phyloP scores from a whole-genome alignment of 2,797 vertebrate genomes.

The Protosalanx chinensis region DNA sequence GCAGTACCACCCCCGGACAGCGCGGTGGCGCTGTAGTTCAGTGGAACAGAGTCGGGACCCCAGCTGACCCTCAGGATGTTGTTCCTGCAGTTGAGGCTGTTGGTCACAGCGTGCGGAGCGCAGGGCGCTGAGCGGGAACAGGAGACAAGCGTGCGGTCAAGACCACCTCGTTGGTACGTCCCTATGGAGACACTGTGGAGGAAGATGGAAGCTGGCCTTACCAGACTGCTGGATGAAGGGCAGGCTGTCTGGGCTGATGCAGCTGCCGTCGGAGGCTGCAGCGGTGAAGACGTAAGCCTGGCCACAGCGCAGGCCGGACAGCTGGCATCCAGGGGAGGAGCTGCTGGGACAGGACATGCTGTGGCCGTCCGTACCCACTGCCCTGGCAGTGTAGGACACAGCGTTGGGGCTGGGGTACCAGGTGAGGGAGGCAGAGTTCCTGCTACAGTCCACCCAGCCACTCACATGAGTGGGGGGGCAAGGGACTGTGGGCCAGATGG shows the following conservation, averaged over 20 bases:
- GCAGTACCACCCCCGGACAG: constrained; percentile 19
- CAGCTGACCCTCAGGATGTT: constrained; percentile 65
- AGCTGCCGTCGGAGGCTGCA: constrained; percentile 62
- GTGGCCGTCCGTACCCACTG: constrained; percentile 55
- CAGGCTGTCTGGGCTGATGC: constrained; percentile 60
- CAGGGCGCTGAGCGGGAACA: constrained; percentile 67
- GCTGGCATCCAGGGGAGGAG: constrained; percentile 39
- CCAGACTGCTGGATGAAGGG: constrained; percentile 57
- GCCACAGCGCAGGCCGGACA: constrained; percentile 66
- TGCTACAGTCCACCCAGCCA: constrained; percentile 54
- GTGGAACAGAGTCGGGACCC: constrained; percentile 29
- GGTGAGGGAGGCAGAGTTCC: constrained; percentile 51
- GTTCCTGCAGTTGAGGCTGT: constrained; percentile 55
- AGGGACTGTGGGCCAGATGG: constrained; percentile 57
- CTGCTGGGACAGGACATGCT: constrained; percentile 46
- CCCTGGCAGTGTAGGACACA: constrained; percentile 62
- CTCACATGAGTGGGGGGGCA: constrained; percentile 65
- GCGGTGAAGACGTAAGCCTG: constrained; percentile 67
- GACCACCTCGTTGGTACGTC: neutral
- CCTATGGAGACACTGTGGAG: no score
- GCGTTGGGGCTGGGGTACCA: constrained; percentile 67
- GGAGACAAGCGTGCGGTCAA: neutral
- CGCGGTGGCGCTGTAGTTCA: constrained; percentile 61
- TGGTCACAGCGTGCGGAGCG: constrained; percentile 45
- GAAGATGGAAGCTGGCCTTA: constrained; percentile 42